These are phyloP conservation scores for Anoura caudifer DNA, from an alignment of 2,113 vertebrate genomes.

Conservation along the genomic window DNA sequence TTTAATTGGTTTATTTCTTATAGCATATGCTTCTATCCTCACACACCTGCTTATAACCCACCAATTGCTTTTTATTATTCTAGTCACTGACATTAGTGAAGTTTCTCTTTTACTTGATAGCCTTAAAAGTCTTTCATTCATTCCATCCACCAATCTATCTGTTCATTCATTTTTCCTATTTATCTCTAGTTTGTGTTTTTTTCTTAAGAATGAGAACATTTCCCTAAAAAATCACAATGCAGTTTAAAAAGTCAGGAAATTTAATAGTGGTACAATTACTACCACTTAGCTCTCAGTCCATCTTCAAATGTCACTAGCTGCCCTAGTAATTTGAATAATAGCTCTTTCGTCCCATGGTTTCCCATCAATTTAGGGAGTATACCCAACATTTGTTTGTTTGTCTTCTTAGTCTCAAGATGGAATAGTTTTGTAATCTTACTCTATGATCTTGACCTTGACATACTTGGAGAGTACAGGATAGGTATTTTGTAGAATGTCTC, in stretches of 20 bases:
- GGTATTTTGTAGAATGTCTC: neutral
- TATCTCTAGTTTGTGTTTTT: neutral
- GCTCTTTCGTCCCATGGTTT: neutral
- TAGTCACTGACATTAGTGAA: neutral
- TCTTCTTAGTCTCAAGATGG: neutral
- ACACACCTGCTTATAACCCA: neutral
- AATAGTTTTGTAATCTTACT: neutral
- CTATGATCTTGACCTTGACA: neutral
- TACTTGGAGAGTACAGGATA: neutral
- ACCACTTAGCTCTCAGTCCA: neutral
- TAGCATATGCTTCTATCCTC: neutral
- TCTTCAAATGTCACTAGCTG: neutral
- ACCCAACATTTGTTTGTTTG: neutral
- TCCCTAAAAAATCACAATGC: neutral
- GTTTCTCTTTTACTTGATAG: neutral
- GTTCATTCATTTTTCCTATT: neutral
- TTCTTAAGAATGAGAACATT: neutral
- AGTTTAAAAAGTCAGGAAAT: neutral
- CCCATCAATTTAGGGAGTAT: neutral
- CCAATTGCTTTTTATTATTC: neutral
- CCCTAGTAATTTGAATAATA: neutral
- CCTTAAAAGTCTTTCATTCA: neutral
- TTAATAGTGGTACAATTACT: neutral
- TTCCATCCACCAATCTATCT: neutral
- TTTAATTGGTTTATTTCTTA: conserved; percentile 32